phyloP scores from a whole-genome alignment of 2,888 invertebrate genomes.

The Stenchaetothrips biformis region DNA sequence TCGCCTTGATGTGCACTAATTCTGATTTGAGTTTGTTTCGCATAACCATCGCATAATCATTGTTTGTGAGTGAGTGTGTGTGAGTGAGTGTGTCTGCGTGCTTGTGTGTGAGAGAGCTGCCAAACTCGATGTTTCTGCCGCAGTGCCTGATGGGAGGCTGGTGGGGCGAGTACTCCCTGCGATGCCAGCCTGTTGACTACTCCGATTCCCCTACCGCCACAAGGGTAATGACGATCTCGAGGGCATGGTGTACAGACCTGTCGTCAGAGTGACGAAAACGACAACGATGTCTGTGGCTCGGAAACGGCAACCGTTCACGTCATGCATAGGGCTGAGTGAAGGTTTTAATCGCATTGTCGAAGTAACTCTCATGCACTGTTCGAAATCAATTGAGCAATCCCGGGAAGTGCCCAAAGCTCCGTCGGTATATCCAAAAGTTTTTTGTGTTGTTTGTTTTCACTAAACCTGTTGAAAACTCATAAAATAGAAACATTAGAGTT shows the following conservation, averaged over 20 bases:
- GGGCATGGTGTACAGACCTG: not conserved
- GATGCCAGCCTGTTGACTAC: slow-evolving; percentile 89
- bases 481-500: too few species aligned
- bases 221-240: slow-evolving; percentile 63
- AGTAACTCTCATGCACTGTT: too few species aligned
- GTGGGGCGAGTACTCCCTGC: slow-evolving; percentile 82
- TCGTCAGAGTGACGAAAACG: slow-evolving; percentile 28
- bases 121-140: not conserved
- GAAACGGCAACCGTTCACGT: not conserved
- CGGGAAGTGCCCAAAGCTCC: too few species aligned
- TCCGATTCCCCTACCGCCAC: slow-evolving; percentile 70
- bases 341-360: not conserved
- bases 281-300: not conserved
- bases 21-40: not conserved
- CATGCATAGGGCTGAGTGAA: not conserved
- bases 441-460: too few species aligned
- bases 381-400: too few species aligned
- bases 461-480: too few species aligned
- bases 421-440: too few species aligned
- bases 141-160: slow-evolving; percentile 86
- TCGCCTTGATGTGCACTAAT: too few species aligned
- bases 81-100: not conserved
- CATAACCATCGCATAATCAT: not conserved
- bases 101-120: not conserved
- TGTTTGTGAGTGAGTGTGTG: not conserved